Conservation (phyloP, 2,797 vertebrate species). For the Perodicticus potto region DNA sequence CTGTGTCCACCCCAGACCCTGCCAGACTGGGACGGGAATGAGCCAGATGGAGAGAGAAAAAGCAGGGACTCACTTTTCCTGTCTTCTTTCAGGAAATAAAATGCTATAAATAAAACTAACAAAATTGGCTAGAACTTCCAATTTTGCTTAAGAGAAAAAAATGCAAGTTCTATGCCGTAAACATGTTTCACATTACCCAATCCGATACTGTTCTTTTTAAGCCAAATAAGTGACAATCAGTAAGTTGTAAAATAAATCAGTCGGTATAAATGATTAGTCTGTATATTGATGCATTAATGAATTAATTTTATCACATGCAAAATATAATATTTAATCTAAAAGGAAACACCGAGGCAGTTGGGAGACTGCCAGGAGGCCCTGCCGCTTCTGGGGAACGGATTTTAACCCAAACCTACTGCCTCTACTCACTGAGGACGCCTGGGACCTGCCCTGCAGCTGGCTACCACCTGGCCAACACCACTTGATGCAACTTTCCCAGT, state of each 20-base stretch:
- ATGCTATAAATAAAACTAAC: slow-evolving; percentile 75
- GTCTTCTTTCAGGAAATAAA: slow-evolving; percentile 73
- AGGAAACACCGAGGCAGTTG: not conserved
- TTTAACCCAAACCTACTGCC: not conserved
- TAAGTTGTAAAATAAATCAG: rapidly evolving
- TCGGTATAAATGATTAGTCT: not conserved
- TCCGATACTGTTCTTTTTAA: not conserved
- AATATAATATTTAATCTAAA: not conserved
- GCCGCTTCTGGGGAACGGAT: not conserved
- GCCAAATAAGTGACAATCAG: not conserved
- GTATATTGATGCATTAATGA: rapidly evolving
- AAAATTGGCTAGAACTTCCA: slow-evolving; percentile 53
- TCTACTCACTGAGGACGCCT: not conserved
- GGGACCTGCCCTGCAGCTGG: rapidly evolving
- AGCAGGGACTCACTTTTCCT: slow-evolving; percentile 21
- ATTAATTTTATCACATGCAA: not conserved
- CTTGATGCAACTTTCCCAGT: rapidly evolving
- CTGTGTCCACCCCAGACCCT: slow-evolving; percentile 48
- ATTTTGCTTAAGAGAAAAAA: slow-evolving; percentile 23
- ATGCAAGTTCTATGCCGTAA: not conserved
- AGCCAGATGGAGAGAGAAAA: slow-evolving; percentile 54
- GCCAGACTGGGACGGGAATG: slow-evolving; percentile 79
- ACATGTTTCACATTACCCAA: not conserved
- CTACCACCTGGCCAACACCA: rapidly evolving
- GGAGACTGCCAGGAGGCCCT: not conserved